phyloP scores from a whole-genome alignment of 2,797 vertebrate species.

The Tapera naevia region DNA sequence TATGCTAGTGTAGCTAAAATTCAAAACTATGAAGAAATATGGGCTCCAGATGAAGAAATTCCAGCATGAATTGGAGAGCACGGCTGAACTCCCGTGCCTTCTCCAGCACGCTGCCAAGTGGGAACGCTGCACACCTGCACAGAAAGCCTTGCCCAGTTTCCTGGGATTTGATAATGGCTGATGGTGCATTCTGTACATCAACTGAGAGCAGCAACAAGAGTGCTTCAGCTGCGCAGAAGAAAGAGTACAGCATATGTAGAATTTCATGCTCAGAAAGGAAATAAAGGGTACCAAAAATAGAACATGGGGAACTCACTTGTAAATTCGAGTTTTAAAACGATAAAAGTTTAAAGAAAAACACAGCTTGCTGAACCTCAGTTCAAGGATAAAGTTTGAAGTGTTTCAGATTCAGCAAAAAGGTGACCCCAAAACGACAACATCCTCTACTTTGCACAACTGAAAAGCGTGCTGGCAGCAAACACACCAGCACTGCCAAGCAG shows the following conservation, averaged over 20 bases:
- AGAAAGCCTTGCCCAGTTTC: neutral
- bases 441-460: neutral
- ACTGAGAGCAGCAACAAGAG: neutral
- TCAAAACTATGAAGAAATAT: neutral
- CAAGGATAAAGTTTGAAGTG: neutral
- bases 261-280: conserved; percentile 29
- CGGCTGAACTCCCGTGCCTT: neutral
- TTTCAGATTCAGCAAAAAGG: neutral
- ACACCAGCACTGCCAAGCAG: neutral
- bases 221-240: neutral
- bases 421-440: neutral
- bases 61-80: neutral
- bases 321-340: neutral
- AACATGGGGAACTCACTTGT: neutral
- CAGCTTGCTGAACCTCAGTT: neutral
- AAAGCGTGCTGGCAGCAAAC: fast-evolving
- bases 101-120: neutral
- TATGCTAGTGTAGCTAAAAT: neutral
- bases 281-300: conserved; percentile 17
- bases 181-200: neutral
- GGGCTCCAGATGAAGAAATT: neutral
- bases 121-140: neutral
- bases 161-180: neutral
- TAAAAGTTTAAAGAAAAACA: neutral
- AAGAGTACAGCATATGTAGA: neutral